Base-by-base conservation (phyloP, 2,888 invertebrate genomes). In the Drosophila barbarae region DNA sequence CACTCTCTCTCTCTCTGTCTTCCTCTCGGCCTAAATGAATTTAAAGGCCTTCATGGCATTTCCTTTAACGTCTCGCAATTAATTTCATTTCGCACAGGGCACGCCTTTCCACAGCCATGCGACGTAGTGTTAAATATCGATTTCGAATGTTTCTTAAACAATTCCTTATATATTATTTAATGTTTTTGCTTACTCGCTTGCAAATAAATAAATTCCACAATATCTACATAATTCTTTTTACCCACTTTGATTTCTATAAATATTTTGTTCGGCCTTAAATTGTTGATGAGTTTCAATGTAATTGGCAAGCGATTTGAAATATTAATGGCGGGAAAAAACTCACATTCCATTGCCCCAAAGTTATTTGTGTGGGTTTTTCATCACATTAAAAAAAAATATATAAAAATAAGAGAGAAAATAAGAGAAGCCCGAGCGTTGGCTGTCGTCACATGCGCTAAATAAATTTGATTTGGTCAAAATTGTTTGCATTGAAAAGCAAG, bases 81-180 rank as follows among this genome's bases (percentile, higher is more conserved):
- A 81, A 81, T 82, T 84, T 84, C 69, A 84, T 81, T 84, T 71
- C 34, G 46, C 57, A 36, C 63, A 46, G 50, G 51, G 61, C 79
- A 76, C 76, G 78, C 39, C 13, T 32, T 3, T 10, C 13, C 34
- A 8, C 12, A 18, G 23, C 9, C 56, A 32, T 41, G 15, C 34
- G 32, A 34, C 1, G 28, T 28, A 10, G n/a, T 26, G 10, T 44
- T 12, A 44, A 44, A 18, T 18, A 58, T 56, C 35, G 42, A 49
- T 60, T 61, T 42, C n/a, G 13, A 2, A 3, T 18, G 5, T 32
- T 46, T 18, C 46, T 32, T 46, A 13, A 21, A 18, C n/a, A 18
- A 5, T 5, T 18, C 13, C 2, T 12, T 26, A 41, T 47, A 7
- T 10, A 15, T 23, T 59, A 42, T 28, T 21, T 23, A 21, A 30